These are phyloP conservation scores for Petrolisthes manimaculis DNA, from an alignment of 2,888 invertebrate genomes.

Conservation along the genomic window DNA sequence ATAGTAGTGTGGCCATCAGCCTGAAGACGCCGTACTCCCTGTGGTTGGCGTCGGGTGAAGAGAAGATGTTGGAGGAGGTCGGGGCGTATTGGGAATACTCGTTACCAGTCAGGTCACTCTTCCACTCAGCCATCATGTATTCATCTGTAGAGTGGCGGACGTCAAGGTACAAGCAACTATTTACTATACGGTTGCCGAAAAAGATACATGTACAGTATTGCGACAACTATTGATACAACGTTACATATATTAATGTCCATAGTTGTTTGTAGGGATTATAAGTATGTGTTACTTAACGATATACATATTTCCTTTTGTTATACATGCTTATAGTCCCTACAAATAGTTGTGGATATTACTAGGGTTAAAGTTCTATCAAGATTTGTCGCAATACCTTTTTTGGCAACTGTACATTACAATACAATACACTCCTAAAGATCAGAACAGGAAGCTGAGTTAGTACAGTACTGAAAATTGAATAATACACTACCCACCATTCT, in stretches of 20 bases:
- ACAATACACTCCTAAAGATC: too few relatives aligned
- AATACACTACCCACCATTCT: not conserved
- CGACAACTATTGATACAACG: too few relatives aligned
- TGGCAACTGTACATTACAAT: too few relatives aligned
- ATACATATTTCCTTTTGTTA: too few relatives aligned
- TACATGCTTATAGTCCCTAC: too few relatives aligned
- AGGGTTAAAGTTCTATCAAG: too few relatives aligned
- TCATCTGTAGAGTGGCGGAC: not conserved
- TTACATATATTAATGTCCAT: too few relatives aligned
- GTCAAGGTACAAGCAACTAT: not conserved
- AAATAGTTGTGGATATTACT: too few relatives aligned
- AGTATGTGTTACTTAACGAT: too few relatives aligned
- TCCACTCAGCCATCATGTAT: slow-evolving; percentile 43
- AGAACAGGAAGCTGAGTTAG: too few relatives aligned
- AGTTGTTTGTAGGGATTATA: not conserved
- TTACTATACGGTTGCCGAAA: not conserved
- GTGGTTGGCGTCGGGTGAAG: slow-evolving; percentile 19
- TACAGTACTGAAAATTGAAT: not conserved
- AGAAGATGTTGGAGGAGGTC: slow-evolving; percentile 48
- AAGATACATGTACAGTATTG: not conserved
- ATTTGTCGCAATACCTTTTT: too few relatives aligned
- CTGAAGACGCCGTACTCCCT: slow-evolving; percentile 28
- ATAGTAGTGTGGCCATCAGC: slow-evolving; percentile 32
- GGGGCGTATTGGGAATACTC: slow-evolving; percentile 37
- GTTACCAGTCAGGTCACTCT: slow-evolving; percentile 36